A percentile compares a stretch with the other conserved stretches of the same genome.
These are phyloP conservation scores for Diachasma alloeum DNA, from an alignment of 1,140 invertebrate genomes.

Conservation along the genomic window DNA sequence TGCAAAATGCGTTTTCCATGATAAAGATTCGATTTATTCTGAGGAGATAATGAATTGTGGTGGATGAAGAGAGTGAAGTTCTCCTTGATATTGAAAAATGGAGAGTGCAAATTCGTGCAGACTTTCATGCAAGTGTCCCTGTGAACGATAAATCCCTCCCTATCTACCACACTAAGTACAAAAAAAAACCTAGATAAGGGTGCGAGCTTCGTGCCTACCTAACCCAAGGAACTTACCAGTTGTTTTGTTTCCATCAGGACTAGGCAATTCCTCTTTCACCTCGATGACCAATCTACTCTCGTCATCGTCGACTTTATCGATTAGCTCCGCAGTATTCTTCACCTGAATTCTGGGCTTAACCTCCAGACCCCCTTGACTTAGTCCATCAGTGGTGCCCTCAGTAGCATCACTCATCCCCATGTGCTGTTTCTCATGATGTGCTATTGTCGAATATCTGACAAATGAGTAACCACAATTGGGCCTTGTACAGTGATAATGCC, in stretches of 20 bases:
- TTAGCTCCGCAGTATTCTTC: slow-evolving; percentile 61
- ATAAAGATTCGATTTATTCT: not conserved
- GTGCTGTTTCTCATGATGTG: slow-evolving; percentile 75
- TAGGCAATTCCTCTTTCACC: slow-evolving; percentile 53
- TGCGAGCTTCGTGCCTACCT: slow-evolving; percentile 42
- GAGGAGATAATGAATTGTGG: too few species aligned
- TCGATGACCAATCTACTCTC: slow-evolving; percentile 48
- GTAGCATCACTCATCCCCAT: slow-evolving; percentile 38
- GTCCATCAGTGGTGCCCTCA: slow-evolving; percentile 34
- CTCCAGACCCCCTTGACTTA: slow-evolving; percentile 23
- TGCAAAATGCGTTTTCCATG: not conserved
- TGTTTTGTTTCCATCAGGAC: slow-evolving; percentile 56
- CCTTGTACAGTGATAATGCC: slow-evolving; percentile 82
- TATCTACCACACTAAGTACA: slow-evolving; percentile 8
- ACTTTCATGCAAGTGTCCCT: not conserved
- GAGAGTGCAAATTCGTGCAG: slow-evolving; percentile 23
- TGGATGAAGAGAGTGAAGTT: too few species aligned
- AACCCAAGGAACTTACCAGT: slow-evolving; percentile 56
- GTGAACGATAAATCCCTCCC: slow-evolving; percentile 2
- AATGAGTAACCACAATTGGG: slow-evolving; percentile 80
- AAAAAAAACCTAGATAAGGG: slow-evolving; percentile 23
- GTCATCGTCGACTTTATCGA: slow-evolving; percentile 55
- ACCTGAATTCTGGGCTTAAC: slow-evolving; percentile 62
- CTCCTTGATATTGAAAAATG: not conserved
- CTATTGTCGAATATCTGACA: slow-evolving; percentile 78